Evolutionary conservation across 2,797 vertebrate genomes (phyloP).

Genomic region (Pseudochaenichthys georgianus): DNA sequence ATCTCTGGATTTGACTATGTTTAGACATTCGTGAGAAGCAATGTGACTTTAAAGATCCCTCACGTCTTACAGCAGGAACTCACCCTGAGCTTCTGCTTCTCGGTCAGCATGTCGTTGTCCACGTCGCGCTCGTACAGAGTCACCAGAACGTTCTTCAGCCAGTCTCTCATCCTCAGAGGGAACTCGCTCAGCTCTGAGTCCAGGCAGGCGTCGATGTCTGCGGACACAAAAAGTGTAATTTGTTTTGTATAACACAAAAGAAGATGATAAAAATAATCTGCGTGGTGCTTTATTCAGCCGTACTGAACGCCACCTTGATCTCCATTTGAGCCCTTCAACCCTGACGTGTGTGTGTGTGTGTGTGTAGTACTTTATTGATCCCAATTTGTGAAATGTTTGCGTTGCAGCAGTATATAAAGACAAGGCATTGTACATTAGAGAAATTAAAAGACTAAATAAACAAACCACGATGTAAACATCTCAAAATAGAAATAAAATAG

Average conservation of each 20-base stretch:
- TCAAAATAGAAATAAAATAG: too few relatives aligned
- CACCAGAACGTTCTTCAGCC: slow-evolving; percentile 99
- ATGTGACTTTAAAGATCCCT: not conserved
- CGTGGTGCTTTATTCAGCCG: not conserved
- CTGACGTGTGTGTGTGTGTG: slow-evolving; percentile 15
- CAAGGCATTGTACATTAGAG: too few relatives aligned
- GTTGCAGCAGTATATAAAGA: too few relatives aligned
- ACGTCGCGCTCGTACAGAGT: slow-evolving; percentile 95
- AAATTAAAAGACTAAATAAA: too few relatives aligned
- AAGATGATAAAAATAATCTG: not conserved
- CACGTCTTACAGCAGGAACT: slow-evolving; percentile 40
- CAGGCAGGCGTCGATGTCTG: slow-evolving; percentile 92
- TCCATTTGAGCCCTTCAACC: slow-evolving; percentile 74
- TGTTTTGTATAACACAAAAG: too few relatives aligned
- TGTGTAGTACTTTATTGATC: too few relatives aligned
- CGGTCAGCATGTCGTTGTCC: slow-evolving; percentile 95
- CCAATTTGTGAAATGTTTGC: too few relatives aligned
- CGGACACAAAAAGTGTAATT: not conserved
- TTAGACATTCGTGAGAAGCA: too few relatives aligned
- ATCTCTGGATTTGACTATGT: too few relatives aligned
- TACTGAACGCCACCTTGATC: slow-evolving; percentile 31
- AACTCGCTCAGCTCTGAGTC: slow-evolving; percentile 94
- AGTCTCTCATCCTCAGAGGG: slow-evolving; percentile 98
- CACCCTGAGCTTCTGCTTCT: slow-evolving; percentile 98
- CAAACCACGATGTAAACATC: too few relatives aligned